Conservation (phyloP, 2,888 invertebrate species). For the Ptychoptera albimana region DNA sequence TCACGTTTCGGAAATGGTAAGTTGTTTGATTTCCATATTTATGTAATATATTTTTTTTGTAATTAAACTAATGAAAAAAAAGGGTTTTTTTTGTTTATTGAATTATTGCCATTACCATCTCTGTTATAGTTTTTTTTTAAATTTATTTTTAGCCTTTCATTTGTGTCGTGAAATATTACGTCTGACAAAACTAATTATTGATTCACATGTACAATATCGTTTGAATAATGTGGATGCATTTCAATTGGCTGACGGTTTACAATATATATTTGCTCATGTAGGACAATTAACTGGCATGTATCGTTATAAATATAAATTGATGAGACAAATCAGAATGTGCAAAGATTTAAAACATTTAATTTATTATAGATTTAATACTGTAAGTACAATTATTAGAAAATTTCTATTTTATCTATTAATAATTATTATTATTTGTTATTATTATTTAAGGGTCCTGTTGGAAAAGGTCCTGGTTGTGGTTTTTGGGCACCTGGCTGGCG, state of each 20-base stretch:
- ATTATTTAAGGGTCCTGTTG: constrained; percentile 65
- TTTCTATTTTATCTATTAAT: background rate
- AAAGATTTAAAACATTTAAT: constrained; percentile 98
- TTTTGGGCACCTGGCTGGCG: constrained; percentile 99
- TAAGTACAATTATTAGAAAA: constrained; percentile 31
- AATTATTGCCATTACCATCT: constrained; percentile 2
- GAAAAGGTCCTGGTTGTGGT: constrained; percentile 97
- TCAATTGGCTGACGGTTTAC: constrained; percentile 92
- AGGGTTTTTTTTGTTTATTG: background rate
- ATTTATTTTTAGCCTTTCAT: constrained; percentile 68
- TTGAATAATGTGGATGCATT: constrained; percentile 99
- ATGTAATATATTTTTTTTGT: background rate
- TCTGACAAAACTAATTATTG: constrained; percentile 95
- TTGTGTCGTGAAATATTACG: constrained; percentile 96
- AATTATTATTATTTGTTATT: constrained; percentile 4
- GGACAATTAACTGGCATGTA: constrained; percentile 99
- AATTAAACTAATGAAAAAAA: background rate
- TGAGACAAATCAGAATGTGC: constrained; percentile 99
- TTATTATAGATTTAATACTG: constrained; percentile 97
- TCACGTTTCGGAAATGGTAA: constrained; percentile 88
- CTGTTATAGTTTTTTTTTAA: constrained; percentile 6
- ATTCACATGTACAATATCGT: constrained; percentile 98
- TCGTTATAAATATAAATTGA: constrained; percentile 94
- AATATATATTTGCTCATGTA: constrained; percentile 98
- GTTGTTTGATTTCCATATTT: constrained; percentile 13